These are phyloP conservation scores for Myotis daubentonii DNA, from an alignment of 2,797 vertebrate species.

Conservation along the genomic window DNA sequence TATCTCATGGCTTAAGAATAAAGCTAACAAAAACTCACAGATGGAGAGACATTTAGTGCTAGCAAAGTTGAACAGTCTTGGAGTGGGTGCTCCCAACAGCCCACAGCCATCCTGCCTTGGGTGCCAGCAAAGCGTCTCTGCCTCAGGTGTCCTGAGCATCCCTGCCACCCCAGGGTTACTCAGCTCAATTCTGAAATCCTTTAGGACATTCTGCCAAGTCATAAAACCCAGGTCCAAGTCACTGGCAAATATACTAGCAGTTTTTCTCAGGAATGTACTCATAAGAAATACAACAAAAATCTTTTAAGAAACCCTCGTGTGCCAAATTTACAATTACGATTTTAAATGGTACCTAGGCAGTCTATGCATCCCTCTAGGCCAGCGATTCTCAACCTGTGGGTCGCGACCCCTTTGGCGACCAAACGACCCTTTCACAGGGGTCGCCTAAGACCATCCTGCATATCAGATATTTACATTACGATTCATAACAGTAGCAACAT, in stretches of 20 bases:
- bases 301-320: not conserved
- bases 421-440: too few species aligned
- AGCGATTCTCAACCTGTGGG: too few species aligned
- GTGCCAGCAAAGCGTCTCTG: not conserved
- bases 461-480: too few species aligned
- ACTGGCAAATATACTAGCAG: not conserved
- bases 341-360: not conserved
- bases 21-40: not conserved
- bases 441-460: too few species aligned
- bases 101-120: not conserved
- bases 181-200: not conserved
- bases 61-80: not conserved
- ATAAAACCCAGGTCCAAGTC: not conserved
- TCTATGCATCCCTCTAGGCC: not conserved
- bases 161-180: not conserved
- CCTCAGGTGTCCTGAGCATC: not conserved
- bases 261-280: constrained; percentile 34
- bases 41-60: not conserved
- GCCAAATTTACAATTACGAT: not conserved
- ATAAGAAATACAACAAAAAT: constrained; percentile 11
- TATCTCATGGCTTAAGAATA: not conserved
- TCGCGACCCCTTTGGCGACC: too few species aligned
- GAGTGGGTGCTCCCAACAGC: not conserved
- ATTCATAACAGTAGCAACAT: too few species aligned
- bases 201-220: not conserved